Conservation (phyloP, 2,888 invertebrate genomes). For the Encarsia formosa region DNA sequence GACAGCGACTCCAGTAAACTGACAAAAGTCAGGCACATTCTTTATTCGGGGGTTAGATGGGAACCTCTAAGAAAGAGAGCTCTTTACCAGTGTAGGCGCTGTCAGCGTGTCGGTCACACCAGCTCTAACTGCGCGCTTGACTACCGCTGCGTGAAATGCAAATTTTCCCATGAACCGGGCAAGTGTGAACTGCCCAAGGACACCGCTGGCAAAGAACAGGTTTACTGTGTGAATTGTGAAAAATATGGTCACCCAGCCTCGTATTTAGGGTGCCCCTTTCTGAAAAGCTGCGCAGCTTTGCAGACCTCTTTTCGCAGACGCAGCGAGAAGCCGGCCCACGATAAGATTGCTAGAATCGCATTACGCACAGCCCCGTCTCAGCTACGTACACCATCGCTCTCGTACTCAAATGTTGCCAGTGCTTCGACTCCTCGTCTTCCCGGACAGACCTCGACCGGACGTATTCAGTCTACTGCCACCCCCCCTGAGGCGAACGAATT, state of each 20-base stretch:
- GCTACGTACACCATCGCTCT: no score
- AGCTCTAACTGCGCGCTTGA: constrained; percentile 6
- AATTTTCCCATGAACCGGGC: not conserved
- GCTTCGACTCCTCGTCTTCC: no score
- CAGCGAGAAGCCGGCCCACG: no score
- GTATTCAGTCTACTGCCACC: not conserved
- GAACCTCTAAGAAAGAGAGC: constrained; percentile 6
- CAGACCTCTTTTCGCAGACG: no score
- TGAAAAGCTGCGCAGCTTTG: not conserved
- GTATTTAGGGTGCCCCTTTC: constrained; percentile 14
- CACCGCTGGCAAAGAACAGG: not conserved
- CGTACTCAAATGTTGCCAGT: no score
- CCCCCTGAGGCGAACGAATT: not conserved
- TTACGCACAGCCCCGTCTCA: no score
- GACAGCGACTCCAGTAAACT: constrained; percentile 4
- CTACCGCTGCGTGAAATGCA: constrained; percentile 15
- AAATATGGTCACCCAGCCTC: constrained; percentile 6
- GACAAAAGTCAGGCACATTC: constrained; percentile 2
- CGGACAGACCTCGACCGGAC: not conserved
- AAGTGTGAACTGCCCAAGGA: not conserved
- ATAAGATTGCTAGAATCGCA: not conserved
- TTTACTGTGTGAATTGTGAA: constrained; percentile 13
- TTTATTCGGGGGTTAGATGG: constrained; percentile 13
- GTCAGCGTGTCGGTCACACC: constrained; percentile 12
- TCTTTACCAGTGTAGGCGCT: constrained; percentile 12